Conservation (phyloP, 2,113 vertebrate genomes). For the Struthidea cinerea region DNA sequence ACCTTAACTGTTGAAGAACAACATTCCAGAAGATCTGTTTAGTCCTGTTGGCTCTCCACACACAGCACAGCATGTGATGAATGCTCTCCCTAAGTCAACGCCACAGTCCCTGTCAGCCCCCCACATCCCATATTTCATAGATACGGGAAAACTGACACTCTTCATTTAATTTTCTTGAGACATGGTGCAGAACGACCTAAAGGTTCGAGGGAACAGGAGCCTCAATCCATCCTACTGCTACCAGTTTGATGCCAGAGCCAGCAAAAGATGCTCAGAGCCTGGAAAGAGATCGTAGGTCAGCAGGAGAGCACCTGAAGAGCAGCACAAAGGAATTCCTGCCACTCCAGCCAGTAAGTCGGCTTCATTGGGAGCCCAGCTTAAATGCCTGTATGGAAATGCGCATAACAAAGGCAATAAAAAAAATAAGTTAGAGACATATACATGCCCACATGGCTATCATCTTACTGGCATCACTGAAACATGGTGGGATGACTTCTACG, state of each 20-base stretch:
- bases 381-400: rapidly evolving
- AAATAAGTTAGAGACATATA: background rate
- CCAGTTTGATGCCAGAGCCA: background rate
- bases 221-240: background rate
- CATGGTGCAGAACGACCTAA: background rate
- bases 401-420: rapidly evolving
- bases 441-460: background rate
- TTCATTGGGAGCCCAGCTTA: background rate
- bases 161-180: background rate
- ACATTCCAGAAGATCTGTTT: background rate
- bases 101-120: background rate
- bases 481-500: background rate
- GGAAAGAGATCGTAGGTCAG: background rate
- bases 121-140: background rate
- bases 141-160: rapidly evolving
- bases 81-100: background rate
- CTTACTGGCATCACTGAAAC: background rate
- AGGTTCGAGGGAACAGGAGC: background rate
- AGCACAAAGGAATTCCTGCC: background rate
- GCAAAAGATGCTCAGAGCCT: background rate
- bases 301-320: background rate
- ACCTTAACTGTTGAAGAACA: background rate
- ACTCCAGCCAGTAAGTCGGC: background rate
- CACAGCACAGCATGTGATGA: background rate
- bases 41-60: background rate